Evolutionary conservation across 2,888 invertebrate species (phyloP), one percentile per base, ranked within the genome.

Genomic region (Uloborus plumipes): DNA sequence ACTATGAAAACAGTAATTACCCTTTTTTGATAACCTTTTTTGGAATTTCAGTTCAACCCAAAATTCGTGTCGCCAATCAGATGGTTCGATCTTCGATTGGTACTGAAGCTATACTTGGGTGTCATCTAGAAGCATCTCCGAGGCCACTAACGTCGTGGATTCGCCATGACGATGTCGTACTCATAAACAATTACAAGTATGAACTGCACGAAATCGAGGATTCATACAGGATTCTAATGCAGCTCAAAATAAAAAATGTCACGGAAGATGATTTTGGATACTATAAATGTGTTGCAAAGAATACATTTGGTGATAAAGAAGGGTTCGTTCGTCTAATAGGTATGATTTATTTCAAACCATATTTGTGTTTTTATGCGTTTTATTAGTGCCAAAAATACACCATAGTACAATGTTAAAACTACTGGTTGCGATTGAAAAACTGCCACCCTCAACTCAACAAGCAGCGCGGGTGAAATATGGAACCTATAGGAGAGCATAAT

Each of bases 11-110:
- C n/a, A n/a, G n/a, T n/a, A n/a, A n/a, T n/a, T n/a, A n/a, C n/a
- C n/a, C n/a, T n/a, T n/a, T n/a, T n/a, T n/a, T n/a, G n/a, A n/a
- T n/a, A n/a, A n/a, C n/a, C n/a, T n/a, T n/a, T n/a, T n/a, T n/a
- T n/a, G n/a, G n/a, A n/a, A n/a, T n/a, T n/a, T n/a, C 59, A 86
- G 86, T 86, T 80, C 84, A 79, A 14, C 86, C 86, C 0, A 86
- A 86, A 62, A 86, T 86, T 22, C 82, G 80, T 61, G 86, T 86
- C 3, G 73, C 79, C 4, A 85, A 85, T 61, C 86, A 86, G 59
- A 69, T 86, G 61, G 84, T 86, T 4, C 80, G 85, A 11, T 84
- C 86, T 7, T 71, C 77, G 0, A 74, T 72, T 7, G 85, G 84
- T 1, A 82, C 83, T 22, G 85, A 86, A 47, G 86, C 85, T 1